Conservation (phyloP, 2,888 invertebrate genomes). For the Cephus sareptanus region DNA sequence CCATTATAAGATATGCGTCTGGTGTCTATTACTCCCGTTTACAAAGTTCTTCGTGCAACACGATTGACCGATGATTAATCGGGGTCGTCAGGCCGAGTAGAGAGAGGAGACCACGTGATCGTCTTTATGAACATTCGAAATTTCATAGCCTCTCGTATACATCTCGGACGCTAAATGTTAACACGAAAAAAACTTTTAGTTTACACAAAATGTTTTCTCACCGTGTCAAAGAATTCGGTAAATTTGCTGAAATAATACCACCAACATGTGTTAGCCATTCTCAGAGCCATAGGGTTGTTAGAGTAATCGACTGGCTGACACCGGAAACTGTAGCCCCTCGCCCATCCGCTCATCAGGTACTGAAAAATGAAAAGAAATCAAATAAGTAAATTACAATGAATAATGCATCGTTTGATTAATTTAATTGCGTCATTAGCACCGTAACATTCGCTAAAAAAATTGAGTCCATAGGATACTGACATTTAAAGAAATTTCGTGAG, state of each 20-base stretch:
- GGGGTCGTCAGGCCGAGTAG: no score
- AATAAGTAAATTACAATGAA: neutral
- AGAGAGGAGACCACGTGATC: no score
- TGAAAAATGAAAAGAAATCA: slow-evolving; percentile 64
- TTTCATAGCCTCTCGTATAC: neutral
- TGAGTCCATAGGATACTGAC: no score
- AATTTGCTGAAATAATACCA: slow-evolving; percentile 98
- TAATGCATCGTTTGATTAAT: neutral
- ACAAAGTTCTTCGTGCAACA: neutral
- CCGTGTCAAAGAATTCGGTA: slow-evolving; percentile 96
- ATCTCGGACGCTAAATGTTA: neutral
- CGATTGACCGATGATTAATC: neutral
- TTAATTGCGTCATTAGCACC: no score
- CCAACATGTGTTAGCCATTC: slow-evolving; percentile 95
- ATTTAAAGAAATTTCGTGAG: neutral
- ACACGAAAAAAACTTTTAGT: neutral
- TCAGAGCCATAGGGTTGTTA: slow-evolving; percentile 79
- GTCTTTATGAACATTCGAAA: neutral
- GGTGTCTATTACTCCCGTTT: neutral
- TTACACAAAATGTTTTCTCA: slow-evolving; percentile 63
- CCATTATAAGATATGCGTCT: neutral
- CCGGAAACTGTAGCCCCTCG: slow-evolving; percentile 87
- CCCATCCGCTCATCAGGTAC: slow-evolving; percentile 92
- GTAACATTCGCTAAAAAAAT: no score
- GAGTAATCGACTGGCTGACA: slow-evolving; percentile 94